Percentiles rank a stretch among this genome's conserved stretches.
Evolutionary conservation across 2,113 vertebrate genomes (phyloP).

Genomic region (Serinus canaria): DNA sequence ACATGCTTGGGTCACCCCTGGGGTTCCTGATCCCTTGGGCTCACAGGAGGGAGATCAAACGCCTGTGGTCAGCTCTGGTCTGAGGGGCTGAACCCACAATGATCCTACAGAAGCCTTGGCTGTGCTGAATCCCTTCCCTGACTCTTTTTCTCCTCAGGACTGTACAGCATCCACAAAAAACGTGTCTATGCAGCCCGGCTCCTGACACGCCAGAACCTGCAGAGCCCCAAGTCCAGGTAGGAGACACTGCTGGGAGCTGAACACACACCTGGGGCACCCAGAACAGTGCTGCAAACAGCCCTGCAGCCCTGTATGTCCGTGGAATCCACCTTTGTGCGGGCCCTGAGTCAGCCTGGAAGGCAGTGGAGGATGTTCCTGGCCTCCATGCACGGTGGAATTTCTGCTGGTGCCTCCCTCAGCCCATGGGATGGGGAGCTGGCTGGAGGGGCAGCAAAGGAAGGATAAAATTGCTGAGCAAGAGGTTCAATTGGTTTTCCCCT

Average conservation of each 20-base stretch:
- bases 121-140: rapidly evolving
- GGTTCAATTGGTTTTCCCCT: neutral
- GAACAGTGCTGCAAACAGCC: neutral
- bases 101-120: neutral
- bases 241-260: neutral
- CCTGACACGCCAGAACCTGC: constrained; percentile 88
- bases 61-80: neutral
- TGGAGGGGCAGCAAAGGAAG: neutral
- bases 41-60: rapidly evolving
- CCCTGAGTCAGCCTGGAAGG: neutral
- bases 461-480: neutral
- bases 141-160: constrained; percentile 69
- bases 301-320: rapidly evolving
- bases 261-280: rapidly evolving
- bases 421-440: neutral
- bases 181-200: constrained; percentile 88
- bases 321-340: neutral
- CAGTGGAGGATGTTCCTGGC: neutral
- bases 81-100: neutral
- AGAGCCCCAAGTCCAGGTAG: constrained; percentile 93
- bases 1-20: rapidly evolving
- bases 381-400: rapidly evolving
- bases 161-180: constrained; percentile 91
- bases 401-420: neutral
- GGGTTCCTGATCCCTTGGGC: neutral